Percentiles rank a stretch among this genome's conserved stretches.
These are phyloP conservation scores for Acrobasis repandana DNA, from an alignment of 2,888 invertebrate species.

Conservation along the genomic window DNA sequence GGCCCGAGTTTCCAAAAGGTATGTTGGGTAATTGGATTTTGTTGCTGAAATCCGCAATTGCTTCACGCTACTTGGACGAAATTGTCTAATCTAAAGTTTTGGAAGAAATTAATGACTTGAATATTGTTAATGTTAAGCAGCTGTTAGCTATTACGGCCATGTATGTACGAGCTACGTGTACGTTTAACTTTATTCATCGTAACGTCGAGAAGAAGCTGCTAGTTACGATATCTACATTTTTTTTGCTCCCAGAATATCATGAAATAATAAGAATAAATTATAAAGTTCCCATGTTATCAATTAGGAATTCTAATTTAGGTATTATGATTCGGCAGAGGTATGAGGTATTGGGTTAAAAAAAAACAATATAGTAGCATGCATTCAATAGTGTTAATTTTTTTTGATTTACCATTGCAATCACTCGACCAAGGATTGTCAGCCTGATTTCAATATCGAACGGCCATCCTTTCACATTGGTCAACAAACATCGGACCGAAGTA, in stretches of 20 bases:
- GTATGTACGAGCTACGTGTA: not conserved
- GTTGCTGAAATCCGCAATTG: conserved; percentile 16
- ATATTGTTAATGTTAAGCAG: conserved; percentile 5
- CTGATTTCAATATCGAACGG: conserved; percentile 1
- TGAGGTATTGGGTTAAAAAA: not conserved
- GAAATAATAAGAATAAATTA: too few relatives aligned
- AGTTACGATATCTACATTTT: too few relatives aligned
- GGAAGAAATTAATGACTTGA: conserved; percentile 11
- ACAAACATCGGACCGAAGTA: conserved; percentile 8
- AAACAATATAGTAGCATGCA: not conserved
- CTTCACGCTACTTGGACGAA: conserved; percentile 11
- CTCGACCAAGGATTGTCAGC: not conserved
- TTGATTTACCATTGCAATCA: not conserved
- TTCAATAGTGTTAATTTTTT: too few relatives aligned
- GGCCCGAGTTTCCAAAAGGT: conserved; percentile 20
- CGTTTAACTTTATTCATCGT: not conserved
- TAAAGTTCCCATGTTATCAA: too few relatives aligned
- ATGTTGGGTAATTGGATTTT: conserved; percentile 26
- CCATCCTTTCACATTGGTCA: not conserved
- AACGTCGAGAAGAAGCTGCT: too few relatives aligned
- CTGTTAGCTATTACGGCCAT: not conserved
- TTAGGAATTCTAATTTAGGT: too few relatives aligned
- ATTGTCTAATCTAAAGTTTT: conserved; percentile 8
- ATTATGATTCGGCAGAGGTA: too few relatives aligned
- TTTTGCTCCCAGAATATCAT: too few relatives aligned